Evolutionary conservation across 2,888 invertebrate species (phyloP).

Genomic region (Drosophila pseudotakahashii): DNA sequence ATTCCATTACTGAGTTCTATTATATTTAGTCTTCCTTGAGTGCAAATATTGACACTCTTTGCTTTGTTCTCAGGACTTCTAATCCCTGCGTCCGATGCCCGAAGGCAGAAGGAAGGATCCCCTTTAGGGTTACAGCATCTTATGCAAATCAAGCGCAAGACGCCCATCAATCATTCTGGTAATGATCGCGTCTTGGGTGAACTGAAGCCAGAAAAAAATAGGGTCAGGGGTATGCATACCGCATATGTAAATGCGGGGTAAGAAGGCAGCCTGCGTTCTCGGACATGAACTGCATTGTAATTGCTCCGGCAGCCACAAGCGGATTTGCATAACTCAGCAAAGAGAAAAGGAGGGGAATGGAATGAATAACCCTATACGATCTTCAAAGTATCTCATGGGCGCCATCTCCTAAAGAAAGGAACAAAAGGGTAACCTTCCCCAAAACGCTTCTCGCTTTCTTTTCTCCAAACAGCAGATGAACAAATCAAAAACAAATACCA

Average conservation of each 20-base stretch:
- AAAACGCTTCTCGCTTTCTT: slow-evolving; percentile 11
- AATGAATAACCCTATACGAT: neutral
- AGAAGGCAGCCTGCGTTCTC: slow-evolving; percentile 38
- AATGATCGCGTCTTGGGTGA: slow-evolving; percentile 50
- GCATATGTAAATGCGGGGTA: slow-evolving; percentile 31
- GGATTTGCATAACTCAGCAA: slow-evolving; percentile 33
- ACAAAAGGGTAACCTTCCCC: slow-evolving; percentile 26
- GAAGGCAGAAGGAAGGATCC: slow-evolving; percentile 22
- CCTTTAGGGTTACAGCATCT: slow-evolving; percentile 35
- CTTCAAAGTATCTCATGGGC: slow-evolving; percentile 16
- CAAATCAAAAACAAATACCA: slow-evolving; percentile 45
- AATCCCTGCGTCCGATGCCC: slow-evolving; percentile 50
- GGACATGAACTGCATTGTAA: slow-evolving; percentile 69
- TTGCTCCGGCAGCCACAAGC: slow-evolving; percentile 55
- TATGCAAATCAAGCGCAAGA: slow-evolving; percentile 63
- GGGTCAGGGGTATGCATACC: slow-evolving; percentile 5
- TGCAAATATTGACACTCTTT: slow-evolving; percentile 57
- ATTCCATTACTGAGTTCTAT: neutral
- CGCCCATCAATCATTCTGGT: slow-evolving; percentile 69
- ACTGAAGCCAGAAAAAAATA: slow-evolving; percentile 20
- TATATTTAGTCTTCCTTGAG: slow-evolving; percentile 2
- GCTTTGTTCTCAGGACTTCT: slow-evolving; percentile 63
- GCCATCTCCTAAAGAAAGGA: slow-evolving; percentile 41
- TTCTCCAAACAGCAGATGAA: slow-evolving; percentile 32
- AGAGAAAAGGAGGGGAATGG: neutral